Conservation (phyloP, 2,888 invertebrate genomes). For the Apotomis turbidana region DNA sequence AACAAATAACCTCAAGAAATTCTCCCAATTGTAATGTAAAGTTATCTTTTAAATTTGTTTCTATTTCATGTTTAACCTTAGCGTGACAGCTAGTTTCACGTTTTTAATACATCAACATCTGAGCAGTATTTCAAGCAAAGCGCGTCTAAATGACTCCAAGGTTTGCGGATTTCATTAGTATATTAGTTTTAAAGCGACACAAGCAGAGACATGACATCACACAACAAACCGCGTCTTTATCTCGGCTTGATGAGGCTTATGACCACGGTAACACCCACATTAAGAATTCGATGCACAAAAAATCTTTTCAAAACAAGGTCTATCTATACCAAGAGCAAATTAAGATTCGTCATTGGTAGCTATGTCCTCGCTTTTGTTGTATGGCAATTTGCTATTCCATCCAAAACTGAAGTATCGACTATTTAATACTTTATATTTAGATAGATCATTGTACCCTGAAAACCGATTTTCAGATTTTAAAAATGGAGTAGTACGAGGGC, state of each 20-base stretch:
- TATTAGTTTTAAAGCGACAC: background rate
- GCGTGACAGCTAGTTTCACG: too few species aligned
- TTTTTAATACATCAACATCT: background rate
- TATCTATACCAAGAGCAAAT: background rate
- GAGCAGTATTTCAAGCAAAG: slow-evolving; percentile 4
- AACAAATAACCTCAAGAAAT: too few species aligned
- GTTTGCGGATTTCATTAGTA: slow-evolving; percentile 24
- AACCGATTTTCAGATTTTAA: too few species aligned
- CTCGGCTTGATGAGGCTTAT: slow-evolving; percentile 12
- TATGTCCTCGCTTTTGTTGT: slow-evolving; percentile 8
- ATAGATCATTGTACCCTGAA: background rate
- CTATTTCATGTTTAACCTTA: background rate
- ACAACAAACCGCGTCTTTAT: slow-evolving; percentile 2
- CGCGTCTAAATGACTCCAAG: slow-evolving; percentile 15
- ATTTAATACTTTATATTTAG: too few species aligned
- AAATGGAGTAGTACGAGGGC: too few species aligned
- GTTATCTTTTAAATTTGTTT: background rate
- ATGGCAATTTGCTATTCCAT: slow-evolving; percentile 13
- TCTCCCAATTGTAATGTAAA: too few species aligned
- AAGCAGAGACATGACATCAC: slow-evolving; percentile 11
- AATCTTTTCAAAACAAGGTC: slow-evolving; percentile 10
- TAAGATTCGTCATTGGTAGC: slow-evolving; percentile 13
- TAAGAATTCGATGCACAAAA: slow-evolving; percentile 10
- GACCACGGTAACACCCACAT: slow-evolving; percentile 29
- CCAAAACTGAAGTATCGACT: background rate